A percentile compares a stretch with the other conserved stretches of the same genome.
Conservation (phyloP, 1,140 invertebrate genomes). For the Listronotus bonariensis region DNA sequence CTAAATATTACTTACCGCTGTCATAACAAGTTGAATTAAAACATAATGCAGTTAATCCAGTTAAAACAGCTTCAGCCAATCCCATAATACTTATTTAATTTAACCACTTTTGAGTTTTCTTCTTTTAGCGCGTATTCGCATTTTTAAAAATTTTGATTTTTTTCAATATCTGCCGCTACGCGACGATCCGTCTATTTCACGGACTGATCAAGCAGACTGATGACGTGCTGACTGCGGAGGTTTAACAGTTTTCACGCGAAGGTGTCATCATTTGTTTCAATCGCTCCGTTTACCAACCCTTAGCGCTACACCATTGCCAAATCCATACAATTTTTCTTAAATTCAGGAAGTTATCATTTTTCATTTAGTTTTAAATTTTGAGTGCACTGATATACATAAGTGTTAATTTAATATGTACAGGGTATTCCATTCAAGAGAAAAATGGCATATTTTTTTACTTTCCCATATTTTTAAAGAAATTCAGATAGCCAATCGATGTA, state of each 20-base stretch:
- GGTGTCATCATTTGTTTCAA: conserved; percentile 11
- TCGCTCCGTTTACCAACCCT: background rate
- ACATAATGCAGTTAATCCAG: conserved; percentile 36
- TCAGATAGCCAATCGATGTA: too few species aligned
- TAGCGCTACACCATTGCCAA: background rate
- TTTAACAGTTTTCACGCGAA: background rate
- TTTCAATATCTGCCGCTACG: background rate
- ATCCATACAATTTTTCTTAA: background rate
- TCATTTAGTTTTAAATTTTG: too few species aligned
- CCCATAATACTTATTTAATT: conserved; percentile 20
- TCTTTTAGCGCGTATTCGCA: conserved; percentile 7
- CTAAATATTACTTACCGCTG: conserved; percentile 3
- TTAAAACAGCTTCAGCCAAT: conserved; percentile 36
- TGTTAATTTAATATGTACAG: too few species aligned
- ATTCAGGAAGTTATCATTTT: too few species aligned
- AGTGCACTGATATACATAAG: too few species aligned
- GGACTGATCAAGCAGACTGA: background rate
- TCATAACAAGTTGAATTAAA: conserved; percentile 38
- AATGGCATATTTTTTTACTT: too few species aligned
- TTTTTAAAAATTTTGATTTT: background rate
- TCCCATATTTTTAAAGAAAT: too few species aligned
- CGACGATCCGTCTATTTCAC: background rate
- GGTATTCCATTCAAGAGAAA: too few species aligned
- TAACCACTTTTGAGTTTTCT: conserved; percentile 1
- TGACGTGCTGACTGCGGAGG: background rate